Evolutionary conservation across 2,888 invertebrate species (phyloP).

Genomic region (Abrostola triplasia): DNA sequence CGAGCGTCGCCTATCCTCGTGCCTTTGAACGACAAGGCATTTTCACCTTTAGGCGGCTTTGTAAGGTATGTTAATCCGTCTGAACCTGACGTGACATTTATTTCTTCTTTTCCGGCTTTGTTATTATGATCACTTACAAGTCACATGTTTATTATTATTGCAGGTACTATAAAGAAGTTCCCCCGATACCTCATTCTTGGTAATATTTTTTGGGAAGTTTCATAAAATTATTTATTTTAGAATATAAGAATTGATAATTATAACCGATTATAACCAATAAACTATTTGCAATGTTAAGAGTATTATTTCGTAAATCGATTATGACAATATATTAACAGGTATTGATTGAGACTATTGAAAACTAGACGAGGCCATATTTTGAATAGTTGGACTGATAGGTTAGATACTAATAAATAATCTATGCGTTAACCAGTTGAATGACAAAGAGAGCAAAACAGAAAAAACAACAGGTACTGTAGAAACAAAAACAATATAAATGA

Average conservation of each 20-base stretch:
- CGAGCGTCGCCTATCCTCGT: conserved; percentile 69
- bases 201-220: conserved; percentile 30
- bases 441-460: too few relatives aligned
- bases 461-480: too few relatives aligned
- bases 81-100: conserved; percentile 5
- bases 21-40: conserved; percentile 78
- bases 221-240: neutral
- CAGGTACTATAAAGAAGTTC: conserved; percentile 85
- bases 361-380: neutral
- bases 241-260: neutral
- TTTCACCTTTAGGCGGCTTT: conserved; percentile 81
- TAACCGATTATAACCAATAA: conserved; percentile 12
- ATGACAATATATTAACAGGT: conserved; percentile 3
- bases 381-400: neutral
- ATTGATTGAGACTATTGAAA: neutral
- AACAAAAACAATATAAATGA: neutral
- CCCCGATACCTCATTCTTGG: conserved; percentile 80
- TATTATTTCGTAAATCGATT: conserved; percentile 8
- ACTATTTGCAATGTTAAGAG: conserved; percentile 1
- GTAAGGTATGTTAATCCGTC: conserved; percentile 69
- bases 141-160: conserved; percentile 40
- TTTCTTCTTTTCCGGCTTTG: conserved; percentile 2
- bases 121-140: conserved; percentile 1
- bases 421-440: conserved; percentile 7
- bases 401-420: neutral